Base-by-base conservation (phyloP, 2,888 invertebrate genomes). In the Thymelicus lineola region DNA sequence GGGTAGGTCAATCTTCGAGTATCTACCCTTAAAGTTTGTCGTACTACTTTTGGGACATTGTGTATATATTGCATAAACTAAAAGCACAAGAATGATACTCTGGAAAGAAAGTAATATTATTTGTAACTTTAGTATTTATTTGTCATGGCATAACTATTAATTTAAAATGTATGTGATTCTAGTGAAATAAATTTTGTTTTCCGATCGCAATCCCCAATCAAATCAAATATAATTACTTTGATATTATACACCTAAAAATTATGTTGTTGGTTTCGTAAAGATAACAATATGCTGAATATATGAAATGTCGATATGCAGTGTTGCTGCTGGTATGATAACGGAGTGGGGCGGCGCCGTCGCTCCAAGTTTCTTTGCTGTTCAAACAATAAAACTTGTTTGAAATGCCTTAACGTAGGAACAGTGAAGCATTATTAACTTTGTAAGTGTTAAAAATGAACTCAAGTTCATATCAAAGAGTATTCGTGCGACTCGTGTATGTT, bases 361-460 rank as follows among this genome's bases (percentile, higher is more conserved):
- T 42, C 17, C 38, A 38, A 14, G 35, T 17, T 62, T 62, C 9
- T 68, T 68, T 62, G 48, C 46, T 68, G 62, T 62, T 58, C 68
- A 66, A 71, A 69, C 59, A 63, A 65, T 71, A 61, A 66, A 68
- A 68, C 38, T 71, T 78, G 81, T 82, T 72, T 82, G 85, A 82
- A 84, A 86, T 86, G 89, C 87, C 88, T 86, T 84, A 84, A 74
- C 63, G 81, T 85, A 84, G 84, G 80, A 84, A 69, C 68, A 63
- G 62, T 68, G 68, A 62, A 70, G 70, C 63, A 82, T 81, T 80
- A 79, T 85, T 85, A 83, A 81, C 73, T 80, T 79, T 80, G 79
- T 89, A 88, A 88, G 87, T 87, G 88, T 88, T 88, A 84, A 80
- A 78, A 68, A 77, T 80, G 77, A 79, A 77, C 75, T 76, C 84